phyloP scores from a whole-genome alignment of 2,888 invertebrate genomes.

The Rugalucina vietnamica region DNA sequence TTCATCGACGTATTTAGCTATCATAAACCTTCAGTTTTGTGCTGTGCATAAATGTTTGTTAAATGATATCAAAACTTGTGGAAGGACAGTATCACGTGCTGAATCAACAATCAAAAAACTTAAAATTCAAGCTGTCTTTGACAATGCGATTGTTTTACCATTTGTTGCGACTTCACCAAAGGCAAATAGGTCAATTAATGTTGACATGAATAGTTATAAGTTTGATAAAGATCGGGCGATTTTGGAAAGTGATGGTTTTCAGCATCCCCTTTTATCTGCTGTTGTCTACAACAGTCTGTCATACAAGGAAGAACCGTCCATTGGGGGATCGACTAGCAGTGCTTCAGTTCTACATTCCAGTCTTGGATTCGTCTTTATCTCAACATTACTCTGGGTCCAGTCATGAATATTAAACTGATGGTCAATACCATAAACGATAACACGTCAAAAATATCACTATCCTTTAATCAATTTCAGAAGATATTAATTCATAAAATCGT shows the following conservation, averaged over 20 bases:
- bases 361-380: too few relatives aligned
- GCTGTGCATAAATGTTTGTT: constrained; percentile 45
- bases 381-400: too few relatives aligned
- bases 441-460: too few relatives aligned
- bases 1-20: constrained; percentile 25
- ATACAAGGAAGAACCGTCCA: background rate
- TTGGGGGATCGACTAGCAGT: background rate
- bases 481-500: too few relatives aligned
- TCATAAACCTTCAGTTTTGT: constrained; percentile 57
- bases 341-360: background rate
- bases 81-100: constrained; percentile 6
- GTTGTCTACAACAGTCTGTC: constrained; percentile 46
- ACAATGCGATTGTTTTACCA: constrained; percentile 37
- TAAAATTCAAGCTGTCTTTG: constrained; percentile 50
- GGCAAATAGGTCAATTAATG: background rate
- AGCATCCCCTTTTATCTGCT: constrained; percentile 48
- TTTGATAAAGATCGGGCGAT: constrained; percentile 48
- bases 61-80: constrained; percentile 35
- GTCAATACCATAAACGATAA: too few relatives aligned
- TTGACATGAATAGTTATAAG: constrained; percentile 50
- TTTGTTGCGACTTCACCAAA: constrained; percentile 41
- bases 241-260: constrained; percentile 42
- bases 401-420: too few relatives aligned
- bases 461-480: too few relatives aligned
- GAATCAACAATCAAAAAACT: constrained; percentile 44